A percentile compares a stretch with the other conserved stretches of the same genome.
Evolutionary conservation across 1,140 invertebrate genomes (phyloP).

Genomic region (Calephelis nemesis): DNA sequence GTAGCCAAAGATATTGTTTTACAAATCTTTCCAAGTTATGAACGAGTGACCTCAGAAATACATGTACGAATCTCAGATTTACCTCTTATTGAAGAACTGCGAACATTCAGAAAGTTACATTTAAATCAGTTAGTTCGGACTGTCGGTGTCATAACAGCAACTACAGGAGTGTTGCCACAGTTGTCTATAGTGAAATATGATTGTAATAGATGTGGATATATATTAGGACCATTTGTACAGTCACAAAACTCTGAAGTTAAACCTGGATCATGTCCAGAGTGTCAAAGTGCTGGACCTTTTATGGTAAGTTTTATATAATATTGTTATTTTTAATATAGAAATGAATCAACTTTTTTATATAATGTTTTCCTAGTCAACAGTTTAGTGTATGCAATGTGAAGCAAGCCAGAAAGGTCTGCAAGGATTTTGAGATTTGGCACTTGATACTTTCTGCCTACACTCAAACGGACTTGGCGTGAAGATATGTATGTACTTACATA

Average conservation of each 20-base stretch:
- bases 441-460: too few relatives aligned
- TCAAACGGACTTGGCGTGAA: too few relatives aligned
- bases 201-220: slow-evolving; percentile 96
- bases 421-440: too few relatives aligned
- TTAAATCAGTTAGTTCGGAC: slow-evolving; percentile 96
- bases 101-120: slow-evolving; percentile 97
- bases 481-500: too few relatives aligned
- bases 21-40: slow-evolving; percentile 97
- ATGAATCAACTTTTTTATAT: too few relatives aligned
- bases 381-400: too few relatives aligned
- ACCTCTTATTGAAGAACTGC: slow-evolving; percentile 96
- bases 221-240: slow-evolving; percentile 98
- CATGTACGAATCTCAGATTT: slow-evolving; percentile 97
- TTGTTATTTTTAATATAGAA: too few relatives aligned
- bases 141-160: slow-evolving; percentile 96
- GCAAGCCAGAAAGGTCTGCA: too few relatives aligned
- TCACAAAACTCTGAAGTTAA: slow-evolving; percentile 95
- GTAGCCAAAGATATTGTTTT: slow-evolving; percentile 97
- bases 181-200: slow-evolving; percentile 98
- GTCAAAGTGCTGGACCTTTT: slow-evolving; percentile 98
- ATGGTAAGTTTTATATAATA: slow-evolving; percentile 81
- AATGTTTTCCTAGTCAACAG: too few relatives aligned
- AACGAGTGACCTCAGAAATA: slow-evolving; percentile 94
- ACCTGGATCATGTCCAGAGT: slow-evolving; percentile 97
- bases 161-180: slow-evolving; percentile 97